Evolutionary conservation across 1,140 invertebrate species (phyloP).

Genomic region (Temnothorax curvispinosus): DNA sequence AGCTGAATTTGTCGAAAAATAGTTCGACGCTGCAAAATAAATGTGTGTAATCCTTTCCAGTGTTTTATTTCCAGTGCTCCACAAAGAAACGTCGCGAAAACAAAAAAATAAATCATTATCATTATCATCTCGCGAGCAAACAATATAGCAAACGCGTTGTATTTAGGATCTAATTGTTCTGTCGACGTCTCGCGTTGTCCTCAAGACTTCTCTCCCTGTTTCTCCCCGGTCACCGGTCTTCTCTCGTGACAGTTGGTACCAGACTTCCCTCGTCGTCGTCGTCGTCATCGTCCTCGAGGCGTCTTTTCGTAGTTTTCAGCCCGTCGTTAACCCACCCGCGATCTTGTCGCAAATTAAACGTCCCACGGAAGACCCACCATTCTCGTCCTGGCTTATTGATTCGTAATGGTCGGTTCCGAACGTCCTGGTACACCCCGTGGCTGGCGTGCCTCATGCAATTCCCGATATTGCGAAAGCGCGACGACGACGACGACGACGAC

Average conservation of each 20-base stretch:
- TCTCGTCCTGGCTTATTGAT: constrained; percentile 70
- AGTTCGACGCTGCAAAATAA: constrained; percentile 7
- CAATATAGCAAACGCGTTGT: constrained; percentile 36
- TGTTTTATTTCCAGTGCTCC: background rate
- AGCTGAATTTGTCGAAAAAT: background rate
- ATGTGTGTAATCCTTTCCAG: background rate
- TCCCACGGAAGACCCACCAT: constrained; percentile 60
- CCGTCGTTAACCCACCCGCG: constrained; percentile 62
- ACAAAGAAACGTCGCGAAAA: background rate
- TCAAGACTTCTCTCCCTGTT: constrained; percentile 20
- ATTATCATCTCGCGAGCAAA: constrained; percentile 31
- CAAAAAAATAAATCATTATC: constrained; percentile 37
- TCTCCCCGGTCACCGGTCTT: background rate
- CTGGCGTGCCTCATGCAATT: constrained; percentile 74
- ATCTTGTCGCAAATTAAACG: constrained; percentile 76
- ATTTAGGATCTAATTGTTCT: constrained; percentile 75
- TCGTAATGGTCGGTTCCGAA: constrained; percentile 70
- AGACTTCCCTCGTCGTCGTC: constrained; percentile 41
- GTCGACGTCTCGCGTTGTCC: constrained; percentile 74
- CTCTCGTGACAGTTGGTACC: constrained; percentile 74
- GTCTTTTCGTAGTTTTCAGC: constrained; percentile 67
- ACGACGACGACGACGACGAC: constrained; percentile 44
- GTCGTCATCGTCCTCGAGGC: constrained; percentile 27
- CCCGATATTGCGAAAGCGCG: constrained; percentile 69
- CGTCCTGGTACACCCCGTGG: constrained; percentile 40